phyloP scores from a whole-genome alignment of 2,888 invertebrate species.

The Eurois occulta region DNA sequence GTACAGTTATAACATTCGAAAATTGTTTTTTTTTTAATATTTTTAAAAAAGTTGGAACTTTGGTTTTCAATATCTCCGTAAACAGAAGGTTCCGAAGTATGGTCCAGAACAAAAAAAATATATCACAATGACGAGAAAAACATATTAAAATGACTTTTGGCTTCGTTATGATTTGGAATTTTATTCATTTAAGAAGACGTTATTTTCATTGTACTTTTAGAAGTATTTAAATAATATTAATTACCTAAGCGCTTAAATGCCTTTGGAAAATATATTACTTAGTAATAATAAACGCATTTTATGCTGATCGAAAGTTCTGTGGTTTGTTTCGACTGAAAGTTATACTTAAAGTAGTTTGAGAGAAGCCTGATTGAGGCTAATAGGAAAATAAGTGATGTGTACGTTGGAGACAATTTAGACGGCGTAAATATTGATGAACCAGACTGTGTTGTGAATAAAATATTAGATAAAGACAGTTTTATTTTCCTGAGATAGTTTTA shows the following conservation, averaged over 20 bases:
- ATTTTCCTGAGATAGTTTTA: not conserved
- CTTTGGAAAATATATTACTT: not conserved
- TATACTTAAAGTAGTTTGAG: constrained; percentile 3
- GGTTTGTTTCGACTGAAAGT: not conserved
- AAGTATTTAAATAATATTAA: not conserved
- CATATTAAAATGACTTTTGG: not conserved
- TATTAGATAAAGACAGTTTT: not conserved
- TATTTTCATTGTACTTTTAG: not conserved
- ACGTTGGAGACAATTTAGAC: not conserved
- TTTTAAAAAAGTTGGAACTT: not conserved
- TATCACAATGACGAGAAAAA: not conserved
- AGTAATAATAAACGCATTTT: constrained; percentile 1
- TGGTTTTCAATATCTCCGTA: not conserved
- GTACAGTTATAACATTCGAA: too few relatives aligned
- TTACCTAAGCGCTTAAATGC: not conserved
- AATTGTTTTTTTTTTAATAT: not conserved
- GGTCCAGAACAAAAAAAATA: not conserved
- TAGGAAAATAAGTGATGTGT: constrained; percentile 32
- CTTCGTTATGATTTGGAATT: not conserved
- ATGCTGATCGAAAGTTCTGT: not conserved
- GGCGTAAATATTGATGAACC: constrained; percentile 17
- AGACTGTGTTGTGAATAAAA: constrained; percentile 18
- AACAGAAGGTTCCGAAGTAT: not conserved
- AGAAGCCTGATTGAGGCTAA: constrained; percentile 27
- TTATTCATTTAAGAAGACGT: not conserved